Percentiles rank a stretch among this genome's conserved stretches.
Evolutionary conservation across 1,140 invertebrate species (phyloP).

Genomic region (Achatina immaculata): DNA sequence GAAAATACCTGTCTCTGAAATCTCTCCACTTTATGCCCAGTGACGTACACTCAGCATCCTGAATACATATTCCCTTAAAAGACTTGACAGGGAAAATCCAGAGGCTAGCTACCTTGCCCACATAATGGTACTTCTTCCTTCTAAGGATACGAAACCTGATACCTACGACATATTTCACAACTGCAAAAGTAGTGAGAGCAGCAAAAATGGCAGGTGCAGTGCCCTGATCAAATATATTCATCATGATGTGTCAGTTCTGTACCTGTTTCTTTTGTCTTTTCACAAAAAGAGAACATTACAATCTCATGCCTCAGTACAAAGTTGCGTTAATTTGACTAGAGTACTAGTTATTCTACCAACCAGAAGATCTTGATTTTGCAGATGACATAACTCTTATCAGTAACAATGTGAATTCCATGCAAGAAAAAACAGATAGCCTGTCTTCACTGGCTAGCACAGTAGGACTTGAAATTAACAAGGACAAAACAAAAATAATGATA

Average conservation of each 20-base stretch:
- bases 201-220: slow-evolving; percentile 41
- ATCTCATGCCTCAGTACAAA: too few species aligned
- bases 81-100: slow-evolving; percentile 63
- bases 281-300: too few species aligned
- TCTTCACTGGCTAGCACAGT: too few species aligned
- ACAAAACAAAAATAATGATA: too few species aligned
- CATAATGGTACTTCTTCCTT: slow-evolving; percentile 29
- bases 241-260: not conserved
- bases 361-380: too few species aligned
- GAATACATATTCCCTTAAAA: slow-evolving; percentile 56
- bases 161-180: slow-evolving; percentile 43
- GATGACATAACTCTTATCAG: too few species aligned
- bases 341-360: too few species aligned
- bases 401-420: too few species aligned
- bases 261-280: not conserved
- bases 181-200: slow-evolving; percentile 45
- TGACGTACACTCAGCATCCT: slow-evolving; percentile 51
- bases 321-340: too few species aligned
- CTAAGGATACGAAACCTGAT: slow-evolving; percentile 31
- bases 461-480: too few species aligned
- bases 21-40: slow-evolving; percentile 51
- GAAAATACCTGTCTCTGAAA: slow-evolving; percentile 58
- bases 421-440: too few species aligned
- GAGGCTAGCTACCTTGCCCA: slow-evolving; percentile 52
- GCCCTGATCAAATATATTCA: slow-evolving; percentile 15